These are phyloP conservation scores for Lucinisca nassula DNA, from an alignment of 2,888 invertebrate species.

Conservation along the genomic window DNA sequence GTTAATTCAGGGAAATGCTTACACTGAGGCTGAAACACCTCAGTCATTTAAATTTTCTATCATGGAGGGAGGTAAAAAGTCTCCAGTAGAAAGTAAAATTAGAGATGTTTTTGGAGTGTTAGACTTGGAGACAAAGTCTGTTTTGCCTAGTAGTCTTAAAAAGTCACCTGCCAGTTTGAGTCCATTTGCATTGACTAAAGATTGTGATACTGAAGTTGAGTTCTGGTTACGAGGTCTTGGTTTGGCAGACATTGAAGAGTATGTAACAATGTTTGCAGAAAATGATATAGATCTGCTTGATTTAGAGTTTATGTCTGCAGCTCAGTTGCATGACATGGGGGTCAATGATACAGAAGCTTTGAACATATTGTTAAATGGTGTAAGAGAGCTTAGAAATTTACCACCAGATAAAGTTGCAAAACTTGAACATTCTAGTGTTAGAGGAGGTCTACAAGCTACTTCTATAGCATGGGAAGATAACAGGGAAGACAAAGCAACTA, in stretches of 20 bases:
- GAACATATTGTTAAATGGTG: constrained; percentile 81
- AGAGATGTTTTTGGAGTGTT: constrained; percentile 59
- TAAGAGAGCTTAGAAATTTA: constrained; percentile 70
- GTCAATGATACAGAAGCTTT: constrained; percentile 81
- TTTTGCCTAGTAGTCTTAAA: not conserved
- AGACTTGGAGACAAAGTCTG: not conserved
- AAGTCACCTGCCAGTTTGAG: constrained; percentile 21
- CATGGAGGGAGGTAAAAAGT: constrained; percentile 25
- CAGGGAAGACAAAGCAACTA: not conserved
- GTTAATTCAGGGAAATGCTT: constrained; percentile 42
- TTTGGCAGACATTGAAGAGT: constrained; percentile 77
- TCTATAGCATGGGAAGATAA: constrained; percentile 67
- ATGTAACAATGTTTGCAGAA: constrained; percentile 80
- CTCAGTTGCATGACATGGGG: constrained; percentile 82
- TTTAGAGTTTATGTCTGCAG: constrained; percentile 76
- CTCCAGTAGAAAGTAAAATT: constrained; percentile 20
- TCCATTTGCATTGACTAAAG: constrained; percentile 57
- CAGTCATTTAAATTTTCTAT: constrained; percentile 45
- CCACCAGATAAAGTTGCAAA: not conserved
- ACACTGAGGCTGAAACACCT: not conserved
- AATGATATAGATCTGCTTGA: constrained; percentile 83
- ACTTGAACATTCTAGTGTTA: not conserved
- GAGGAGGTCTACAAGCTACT: constrained; percentile 19
- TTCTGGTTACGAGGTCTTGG: constrained; percentile 79
- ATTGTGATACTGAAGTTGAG: constrained; percentile 78